Base-by-base conservation (phyloP, 2,797 vertebrate genomes). In the Pelobates cultripes region DNA sequence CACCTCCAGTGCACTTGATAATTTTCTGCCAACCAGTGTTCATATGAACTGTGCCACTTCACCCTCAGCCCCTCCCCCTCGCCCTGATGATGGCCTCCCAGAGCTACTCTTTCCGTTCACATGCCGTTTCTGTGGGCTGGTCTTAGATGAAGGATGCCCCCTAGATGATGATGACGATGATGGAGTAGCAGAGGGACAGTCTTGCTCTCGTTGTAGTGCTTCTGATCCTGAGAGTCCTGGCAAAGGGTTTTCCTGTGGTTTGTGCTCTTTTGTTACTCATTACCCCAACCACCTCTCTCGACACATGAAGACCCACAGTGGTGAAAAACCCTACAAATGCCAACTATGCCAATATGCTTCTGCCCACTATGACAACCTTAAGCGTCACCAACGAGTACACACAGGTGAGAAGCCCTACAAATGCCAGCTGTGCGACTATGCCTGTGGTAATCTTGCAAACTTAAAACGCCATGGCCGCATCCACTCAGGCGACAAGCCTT, bases 401-500 rank as follows among this genome's bases (percentile, higher is more conserved):
- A 98, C 97, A 0, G 97, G 97, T 0, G 97, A 99, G 92, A 98
- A 98, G 86, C 97, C 97, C 5, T 98, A 97, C 92, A 95, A 96
- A 87, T 99, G 97, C 89, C 93, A 92, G 43, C 91, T 95, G 2
- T 98, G 97, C 80, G 95, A 95, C 87, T 99, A 97, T 1, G 96
- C 97, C 87, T 99, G 97, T 3, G 97, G 97, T 51, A 98, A 99
- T 91, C 93, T 98, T 86, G 97, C 96, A 89, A 99, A 99, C 93
- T 93, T 99, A 86, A 96, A 96, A 85, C 94, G 96, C n/a, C 97
- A 99, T 0, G 95, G 97, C 88, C 96, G 97, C 85, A 97, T 98
- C 92, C 97, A 99, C 92, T 97, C 97, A 0, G 97, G 97, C 1
- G 94, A 97, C 91, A 99, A 99, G 90, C 97, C 97, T n/a, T 99